Conservation (phyloP, 2,113 vertebrate genomes). For the Otocyon megalotis region DNA sequence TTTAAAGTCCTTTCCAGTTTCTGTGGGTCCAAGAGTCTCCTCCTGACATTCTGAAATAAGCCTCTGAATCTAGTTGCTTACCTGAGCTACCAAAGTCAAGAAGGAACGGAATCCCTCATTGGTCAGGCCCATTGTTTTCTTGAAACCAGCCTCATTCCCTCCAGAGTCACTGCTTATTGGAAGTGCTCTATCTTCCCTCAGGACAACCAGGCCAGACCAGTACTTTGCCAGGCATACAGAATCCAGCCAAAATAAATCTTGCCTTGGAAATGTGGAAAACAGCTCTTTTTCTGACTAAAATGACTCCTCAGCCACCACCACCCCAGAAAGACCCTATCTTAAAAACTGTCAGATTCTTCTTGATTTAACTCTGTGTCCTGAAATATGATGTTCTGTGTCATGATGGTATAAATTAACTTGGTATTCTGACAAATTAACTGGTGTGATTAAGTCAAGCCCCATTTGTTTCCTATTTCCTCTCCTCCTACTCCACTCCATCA, state of each 20-base stretch:
- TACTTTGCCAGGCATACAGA: background rate
- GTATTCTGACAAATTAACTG: conserved; percentile 20
- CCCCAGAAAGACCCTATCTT: background rate
- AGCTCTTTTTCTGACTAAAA: background rate
- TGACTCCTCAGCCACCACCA: background rate
- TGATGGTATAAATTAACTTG: background rate
- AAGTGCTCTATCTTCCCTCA: background rate
- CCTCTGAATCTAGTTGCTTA: background rate
- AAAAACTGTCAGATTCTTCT: background rate
- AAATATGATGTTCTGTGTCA: background rate
- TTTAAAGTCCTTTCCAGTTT: conserved; percentile 6
- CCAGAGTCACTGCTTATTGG: background rate
- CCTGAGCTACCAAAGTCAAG: background rate
- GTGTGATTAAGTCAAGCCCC: conserved; percentile 59
- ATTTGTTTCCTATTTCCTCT: conserved; percentile 61
- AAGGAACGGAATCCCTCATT: background rate
- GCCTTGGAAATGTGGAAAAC: background rate
- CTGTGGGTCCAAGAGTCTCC: background rate
- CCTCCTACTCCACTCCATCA: background rate
- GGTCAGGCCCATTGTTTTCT: background rate
- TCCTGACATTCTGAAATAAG: background rate
- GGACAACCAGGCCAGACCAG: background rate
- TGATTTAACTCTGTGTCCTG: background rate
- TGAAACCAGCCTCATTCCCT: background rate
- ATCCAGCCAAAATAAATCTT: conserved; percentile 31